Base-by-base conservation (phyloP, 2,113 vertebrate genomes). In the Suncus etruscus region DNA sequence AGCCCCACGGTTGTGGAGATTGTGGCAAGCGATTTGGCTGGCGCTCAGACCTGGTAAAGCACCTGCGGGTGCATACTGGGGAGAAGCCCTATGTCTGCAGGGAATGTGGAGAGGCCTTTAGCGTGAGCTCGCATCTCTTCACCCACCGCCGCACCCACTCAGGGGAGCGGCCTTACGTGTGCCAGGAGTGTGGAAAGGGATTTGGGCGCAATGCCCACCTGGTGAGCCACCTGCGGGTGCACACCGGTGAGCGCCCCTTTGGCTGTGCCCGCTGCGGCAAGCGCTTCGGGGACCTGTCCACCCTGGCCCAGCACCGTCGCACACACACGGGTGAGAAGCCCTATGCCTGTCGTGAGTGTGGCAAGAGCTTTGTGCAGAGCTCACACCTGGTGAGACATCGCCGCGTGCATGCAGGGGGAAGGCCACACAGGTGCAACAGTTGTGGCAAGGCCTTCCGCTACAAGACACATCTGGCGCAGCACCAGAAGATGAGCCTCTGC, bases 251-350 rank as follows among this genome's bases (percentile, higher is more conserved):
- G 88, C 96, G 94, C 73, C 96, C 94, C 39, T 97, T 97, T 29
- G 16, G 91, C 81, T 97, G 95, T 14, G 50, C 48, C 20, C 76
- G 92, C 39, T 95, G 96, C 39, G 95, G 92, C 27, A 98, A 97
- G 95, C 84, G 94, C 78, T 97, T 97, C 69, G 72, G 95, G 68
- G 95, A 96, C 87, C 95, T 95, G 89, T 97, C 95, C 77, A 81
- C 83, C 0, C 91, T 97, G 11, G 54, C 90, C 14, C 94, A 96
- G 93, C 96, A 97, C 75, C 95, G 96, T 92, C 63, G 75, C 92
- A 97, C 95, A 31, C 96, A 97, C 94, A 93, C 31, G 0, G 95
- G 95, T 15, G 97, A 97, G 93, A 97, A 97, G 83, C 95, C 96
- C 68, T 97, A 61, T 50, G 48, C 92, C 0, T 97, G 94, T 89